These are phyloP conservation scores for Dendropsophus ebraccatus DNA, from an alignment of 2,113 vertebrate genomes.

Conservation along the genomic window DNA sequence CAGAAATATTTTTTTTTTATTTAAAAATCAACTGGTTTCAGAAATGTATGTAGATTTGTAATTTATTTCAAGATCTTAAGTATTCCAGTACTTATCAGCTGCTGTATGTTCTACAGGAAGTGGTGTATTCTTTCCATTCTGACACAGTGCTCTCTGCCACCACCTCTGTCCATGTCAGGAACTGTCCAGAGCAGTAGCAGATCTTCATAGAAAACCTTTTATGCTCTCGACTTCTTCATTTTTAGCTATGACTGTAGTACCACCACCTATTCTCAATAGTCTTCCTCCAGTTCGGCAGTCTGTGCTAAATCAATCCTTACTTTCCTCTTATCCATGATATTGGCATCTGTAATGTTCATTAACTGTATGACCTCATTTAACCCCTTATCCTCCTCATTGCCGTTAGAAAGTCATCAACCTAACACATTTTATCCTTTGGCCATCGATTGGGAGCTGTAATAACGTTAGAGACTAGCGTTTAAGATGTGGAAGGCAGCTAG, in stretches of 20 bases:
- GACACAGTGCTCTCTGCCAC: no score
- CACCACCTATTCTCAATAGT: not conserved
- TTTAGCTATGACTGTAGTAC: not conserved
- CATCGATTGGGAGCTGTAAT: slow-evolving; percentile 1
- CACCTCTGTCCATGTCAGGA: no score
- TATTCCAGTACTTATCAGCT: no score
- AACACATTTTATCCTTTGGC: not conserved
- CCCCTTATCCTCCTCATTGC: not conserved
- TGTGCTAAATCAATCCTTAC: not conserved
- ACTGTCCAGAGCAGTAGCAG: no score
- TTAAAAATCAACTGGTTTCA: no score
- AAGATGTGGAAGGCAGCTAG: not conserved
- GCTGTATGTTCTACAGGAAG: no score
- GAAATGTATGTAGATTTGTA: no score
- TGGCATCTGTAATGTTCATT: slow-evolving; percentile 12
- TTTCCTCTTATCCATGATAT: slow-evolving; percentile 20
- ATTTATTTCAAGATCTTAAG: no score
- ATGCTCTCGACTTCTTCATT: not conserved
- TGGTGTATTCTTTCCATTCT: no score
- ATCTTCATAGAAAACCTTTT: no score
- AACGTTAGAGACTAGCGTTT: not conserved
- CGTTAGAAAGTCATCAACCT: not conserved
- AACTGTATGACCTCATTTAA: not conserved
- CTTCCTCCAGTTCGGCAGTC: not conserved
- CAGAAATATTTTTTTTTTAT: no score